Evolutionary conservation across 2,888 invertebrate genomes (phyloP).

Genomic region (Noctua pronuba): DNA sequence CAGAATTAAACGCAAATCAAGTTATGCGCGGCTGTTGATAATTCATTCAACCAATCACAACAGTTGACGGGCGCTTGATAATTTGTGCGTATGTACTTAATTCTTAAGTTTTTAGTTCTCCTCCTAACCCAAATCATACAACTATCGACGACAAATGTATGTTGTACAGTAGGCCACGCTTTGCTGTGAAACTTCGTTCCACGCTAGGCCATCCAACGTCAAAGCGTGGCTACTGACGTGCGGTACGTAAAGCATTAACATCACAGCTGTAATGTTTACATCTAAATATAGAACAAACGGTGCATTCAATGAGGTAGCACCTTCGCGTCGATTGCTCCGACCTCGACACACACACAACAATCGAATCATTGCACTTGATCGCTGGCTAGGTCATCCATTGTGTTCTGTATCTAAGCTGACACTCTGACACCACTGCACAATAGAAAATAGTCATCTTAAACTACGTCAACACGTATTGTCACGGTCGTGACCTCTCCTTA

Average conservation of each 20-base stretch:
- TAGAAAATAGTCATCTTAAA: constrained; percentile 1
- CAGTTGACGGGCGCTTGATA: not conserved
- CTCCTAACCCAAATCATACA: not conserved
- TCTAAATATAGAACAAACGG: constrained; percentile 13
- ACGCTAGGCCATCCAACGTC: not conserved
- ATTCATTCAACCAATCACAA: not conserved
- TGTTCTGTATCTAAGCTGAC: constrained; percentile 20
- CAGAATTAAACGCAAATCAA: not conserved
- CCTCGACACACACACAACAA: constrained; percentile 50
- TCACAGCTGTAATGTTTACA: constrained; percentile 15
- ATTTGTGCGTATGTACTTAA: not conserved
- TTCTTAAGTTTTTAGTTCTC: not conserved
- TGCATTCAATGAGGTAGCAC: constrained; percentile 23
- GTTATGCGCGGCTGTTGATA: not conserved
- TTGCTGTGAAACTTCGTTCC: not conserved
- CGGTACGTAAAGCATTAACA: not conserved
- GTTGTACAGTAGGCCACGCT: not conserved
- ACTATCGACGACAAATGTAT: constrained; percentile 1
- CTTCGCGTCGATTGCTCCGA: constrained; percentile 11
- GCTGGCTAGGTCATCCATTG: constrained; percentile 35
- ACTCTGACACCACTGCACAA: constrained; percentile 24
- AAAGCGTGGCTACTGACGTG: not conserved
- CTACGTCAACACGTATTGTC: not conserved
- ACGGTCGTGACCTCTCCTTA: too few species aligned
- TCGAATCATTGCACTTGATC: constrained; percentile 51